A percentile compares a stretch with the other conserved stretches of the same genome.
phyloP scores from a whole-genome alignment of 2,888 invertebrate genomes.

The Amphiduros pacificus region DNA sequence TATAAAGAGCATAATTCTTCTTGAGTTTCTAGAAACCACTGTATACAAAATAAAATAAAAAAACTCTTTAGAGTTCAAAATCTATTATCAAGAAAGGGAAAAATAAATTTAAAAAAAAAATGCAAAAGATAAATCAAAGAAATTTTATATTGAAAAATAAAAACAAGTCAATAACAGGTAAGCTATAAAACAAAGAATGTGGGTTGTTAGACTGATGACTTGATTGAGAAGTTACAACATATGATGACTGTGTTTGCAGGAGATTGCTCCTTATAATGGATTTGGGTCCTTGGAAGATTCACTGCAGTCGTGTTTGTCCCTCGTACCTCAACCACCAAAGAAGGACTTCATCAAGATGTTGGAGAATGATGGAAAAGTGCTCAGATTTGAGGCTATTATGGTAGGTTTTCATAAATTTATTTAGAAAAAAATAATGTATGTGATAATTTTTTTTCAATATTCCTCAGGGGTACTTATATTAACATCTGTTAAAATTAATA shows the following conservation, averaged over 20 bases:
- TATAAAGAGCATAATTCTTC: no score
- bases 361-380: slow-evolving; percentile 68
- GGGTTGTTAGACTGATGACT: not conserved
- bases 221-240: not conserved
- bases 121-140: no score
- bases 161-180: no score
- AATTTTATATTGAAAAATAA: no score
- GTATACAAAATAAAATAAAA: no score
- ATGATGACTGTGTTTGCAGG: slow-evolving; percentile 49
- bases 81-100: no score
- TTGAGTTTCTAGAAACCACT: no score
- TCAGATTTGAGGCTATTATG: slow-evolving; percentile 76
- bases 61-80: no score
- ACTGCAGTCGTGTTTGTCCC: slow-evolving; percentile 71
- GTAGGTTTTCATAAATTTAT: slow-evolving; percentile 40
- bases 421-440: not conserved
- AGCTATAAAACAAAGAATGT: no score
- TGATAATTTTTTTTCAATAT: not conserved
- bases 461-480: no score
- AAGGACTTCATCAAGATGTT: slow-evolving; percentile 77
- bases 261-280: slow-evolving; percentile 71
- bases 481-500: no score
- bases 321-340: slow-evolving; percentile 73
- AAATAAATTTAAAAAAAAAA: no score
- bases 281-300: slow-evolving; percentile 80